Percentiles rank a stretch among this genome's conserved stretches.
Conservation (phyloP, 2,797 vertebrate genomes). For the Sciaenops ocellatus region DNA sequence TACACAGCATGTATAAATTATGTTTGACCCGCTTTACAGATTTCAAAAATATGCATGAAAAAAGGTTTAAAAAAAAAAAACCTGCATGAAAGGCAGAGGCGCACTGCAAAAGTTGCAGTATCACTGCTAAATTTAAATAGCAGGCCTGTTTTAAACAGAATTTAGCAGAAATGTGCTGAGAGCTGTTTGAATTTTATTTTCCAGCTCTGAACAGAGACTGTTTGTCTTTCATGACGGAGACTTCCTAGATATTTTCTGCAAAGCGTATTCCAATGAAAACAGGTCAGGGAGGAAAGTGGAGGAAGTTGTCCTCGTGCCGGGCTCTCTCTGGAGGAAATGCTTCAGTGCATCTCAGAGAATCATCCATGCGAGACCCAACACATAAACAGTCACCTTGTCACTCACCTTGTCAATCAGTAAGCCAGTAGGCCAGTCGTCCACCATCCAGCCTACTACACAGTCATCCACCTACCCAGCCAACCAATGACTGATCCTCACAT, state of each 20-base stretch:
- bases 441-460: slow-evolving; percentile 11
- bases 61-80: background rate
- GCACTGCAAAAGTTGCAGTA: slow-evolving; percentile 18
- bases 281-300: slow-evolving; percentile 55
- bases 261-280: slow-evolving; percentile 45
- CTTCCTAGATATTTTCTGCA: slow-evolving; percentile 27
- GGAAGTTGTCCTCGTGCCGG: slow-evolving; percentile 18
- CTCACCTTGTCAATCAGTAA: slow-evolving; percentile 67
- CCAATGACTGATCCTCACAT: slow-evolving; percentile 30
- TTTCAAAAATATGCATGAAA: slow-evolving; percentile 36
- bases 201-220: background rate
- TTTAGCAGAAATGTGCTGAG: background rate
- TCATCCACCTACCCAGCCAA: slow-evolving; percentile 12
- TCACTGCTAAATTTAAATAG: slow-evolving; percentile 9
- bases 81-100: slow-evolving; percentile 11
- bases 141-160: slow-evolving; percentile 40
- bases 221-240: slow-evolving; percentile 3
- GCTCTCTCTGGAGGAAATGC: slow-evolving; percentile 47
- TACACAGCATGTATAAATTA: slow-evolving; percentile 39
- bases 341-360: slow-evolving; percentile 48
- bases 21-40: slow-evolving; percentile 48
- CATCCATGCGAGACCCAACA: slow-evolving; percentile 55
- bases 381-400: slow-evolving; percentile 79
- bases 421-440: slow-evolving; percentile 15
- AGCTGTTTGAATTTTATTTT: slow-evolving; percentile 12